These are phyloP conservation scores for Watersipora subatra DNA, from an alignment of 1,140 invertebrate species.

Conservation along the genomic window DNA sequence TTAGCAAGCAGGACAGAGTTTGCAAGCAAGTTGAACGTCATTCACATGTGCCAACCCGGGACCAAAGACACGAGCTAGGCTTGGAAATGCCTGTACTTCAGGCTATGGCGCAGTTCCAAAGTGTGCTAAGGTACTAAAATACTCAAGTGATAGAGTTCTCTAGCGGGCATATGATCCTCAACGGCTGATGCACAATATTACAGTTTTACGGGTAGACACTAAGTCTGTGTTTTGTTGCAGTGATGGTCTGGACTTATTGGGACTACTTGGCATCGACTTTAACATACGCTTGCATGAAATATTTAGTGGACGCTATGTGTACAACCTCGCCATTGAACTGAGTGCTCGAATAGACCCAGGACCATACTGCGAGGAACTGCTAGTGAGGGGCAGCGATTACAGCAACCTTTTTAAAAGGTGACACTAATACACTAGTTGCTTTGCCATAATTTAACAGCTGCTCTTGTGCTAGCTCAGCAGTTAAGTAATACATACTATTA, in stretches of 20 bases:
- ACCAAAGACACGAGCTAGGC: conserved; percentile 16
- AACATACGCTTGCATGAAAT: conserved; percentile 13
- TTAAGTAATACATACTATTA: too few relatives aligned
- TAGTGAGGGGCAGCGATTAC: conserved; percentile 11
- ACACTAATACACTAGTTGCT: neutral
- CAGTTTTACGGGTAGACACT: too few relatives aligned
- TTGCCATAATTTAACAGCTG: neutral
- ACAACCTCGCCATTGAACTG: conserved; percentile 22
- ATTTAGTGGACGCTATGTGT: conserved; percentile 27
- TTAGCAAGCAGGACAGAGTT: neutral
- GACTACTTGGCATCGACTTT: conserved; percentile 20
- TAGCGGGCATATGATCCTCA: too few relatives aligned
- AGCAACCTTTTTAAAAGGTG: neutral
- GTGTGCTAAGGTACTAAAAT: neutral
- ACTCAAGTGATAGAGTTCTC: too few relatives aligned
- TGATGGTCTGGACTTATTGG: conserved; percentile 20
- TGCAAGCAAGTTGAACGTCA: conserved; percentile 5
- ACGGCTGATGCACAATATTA: too few relatives aligned
- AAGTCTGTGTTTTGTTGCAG: conserved; percentile 18
- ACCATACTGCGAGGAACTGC: conserved; percentile 17
- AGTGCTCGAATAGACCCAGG: conserved; percentile 16
- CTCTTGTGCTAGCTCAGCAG: too few relatives aligned
- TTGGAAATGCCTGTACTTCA: conserved; percentile 21
- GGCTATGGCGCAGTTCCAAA: conserved; percentile 26
- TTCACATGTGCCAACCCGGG: conserved; percentile 15